Evolutionary conservation across 2,797 vertebrate genomes (phyloP).

Genomic region (Rachycentron canadum): DNA sequence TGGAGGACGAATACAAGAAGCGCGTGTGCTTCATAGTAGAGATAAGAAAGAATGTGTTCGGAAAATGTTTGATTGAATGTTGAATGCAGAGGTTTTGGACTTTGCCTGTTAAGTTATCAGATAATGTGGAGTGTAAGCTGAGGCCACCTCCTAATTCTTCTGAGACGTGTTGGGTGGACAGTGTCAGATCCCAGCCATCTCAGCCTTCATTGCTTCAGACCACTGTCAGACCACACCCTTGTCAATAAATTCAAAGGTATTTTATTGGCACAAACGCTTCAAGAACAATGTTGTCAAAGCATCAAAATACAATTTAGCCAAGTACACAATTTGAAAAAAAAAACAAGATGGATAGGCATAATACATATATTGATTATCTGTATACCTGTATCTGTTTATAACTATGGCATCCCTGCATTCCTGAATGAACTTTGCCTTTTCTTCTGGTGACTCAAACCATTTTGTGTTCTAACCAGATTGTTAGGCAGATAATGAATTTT

Average conservation of each 20-base stretch:
- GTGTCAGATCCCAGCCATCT: background rate
- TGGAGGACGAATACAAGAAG: background rate
- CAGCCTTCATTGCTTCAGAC: background rate
- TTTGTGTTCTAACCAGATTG: background rate
- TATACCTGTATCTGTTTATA: background rate
- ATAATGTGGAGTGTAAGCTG: conserved; percentile 19
- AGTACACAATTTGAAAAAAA: no score
- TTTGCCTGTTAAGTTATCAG: conserved; percentile 68
- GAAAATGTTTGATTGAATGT: conserved; percentile 10
- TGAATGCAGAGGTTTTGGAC: conserved; percentile 60
- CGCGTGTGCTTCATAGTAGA: background rate
- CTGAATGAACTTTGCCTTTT: conserved; percentile 24
- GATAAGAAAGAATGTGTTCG: background rate
- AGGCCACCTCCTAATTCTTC: conserved; percentile 29
- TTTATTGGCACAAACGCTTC: no score
- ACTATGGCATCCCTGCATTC: background rate
- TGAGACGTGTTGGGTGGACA: conserved; percentile 14
- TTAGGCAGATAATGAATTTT: conserved; percentile 18
- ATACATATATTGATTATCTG: no score
- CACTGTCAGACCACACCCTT: conserved; percentile 10
- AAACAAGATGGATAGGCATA: no score
- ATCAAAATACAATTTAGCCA: no score
- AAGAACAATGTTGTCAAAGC: no score
- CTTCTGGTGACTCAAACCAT: background rate
- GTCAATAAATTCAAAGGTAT: no score